Conservation (phyloP, 2,888 invertebrate species). For the Drosophila neotestacea region DNA sequence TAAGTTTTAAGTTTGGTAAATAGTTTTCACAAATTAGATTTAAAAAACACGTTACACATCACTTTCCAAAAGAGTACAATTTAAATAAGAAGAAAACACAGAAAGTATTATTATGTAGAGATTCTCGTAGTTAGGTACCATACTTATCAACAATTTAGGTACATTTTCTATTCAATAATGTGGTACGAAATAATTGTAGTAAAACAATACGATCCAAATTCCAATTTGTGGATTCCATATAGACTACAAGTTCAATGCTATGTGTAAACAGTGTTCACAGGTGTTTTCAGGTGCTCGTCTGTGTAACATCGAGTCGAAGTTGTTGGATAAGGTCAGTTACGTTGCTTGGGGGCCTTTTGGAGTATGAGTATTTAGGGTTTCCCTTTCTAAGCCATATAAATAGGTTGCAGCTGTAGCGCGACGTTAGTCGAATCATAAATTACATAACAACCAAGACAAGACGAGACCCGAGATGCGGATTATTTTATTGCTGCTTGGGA, state of each 20-base stretch:
- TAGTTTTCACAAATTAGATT: no score
- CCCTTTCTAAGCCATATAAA: constrained; percentile 38
- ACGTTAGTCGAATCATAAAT: constrained; percentile 32
- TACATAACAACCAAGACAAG: constrained; percentile 2
- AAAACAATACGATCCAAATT: constrained; percentile 4
- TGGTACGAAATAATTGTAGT: neutral
- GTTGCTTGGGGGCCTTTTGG: constrained; percentile 22
- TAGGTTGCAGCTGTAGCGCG: constrained; percentile 15
- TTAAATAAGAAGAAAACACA: no score
- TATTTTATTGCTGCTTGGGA: constrained; percentile 26
- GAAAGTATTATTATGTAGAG: no score
- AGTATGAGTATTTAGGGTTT: neutral
- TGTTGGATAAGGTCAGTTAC: constrained; percentile 64
- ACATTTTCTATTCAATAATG: neutral
- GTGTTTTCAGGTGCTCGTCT: constrained; percentile 39
- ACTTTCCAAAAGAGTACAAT: no score
- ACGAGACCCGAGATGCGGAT: constrained; percentile 26
- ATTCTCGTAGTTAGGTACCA: no score
- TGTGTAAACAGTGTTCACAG: constrained; percentile 60
- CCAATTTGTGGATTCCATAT: constrained; percentile 22
- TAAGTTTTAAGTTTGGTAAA: no score
- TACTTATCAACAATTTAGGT: neutral
- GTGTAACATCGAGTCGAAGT: constrained; percentile 21
- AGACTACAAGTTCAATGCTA: constrained; percentile 63
- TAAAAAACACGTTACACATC: no score